phyloP scores from a whole-genome alignment of 1,140 invertebrate genomes.

The Ganaspis sp. region DNA sequence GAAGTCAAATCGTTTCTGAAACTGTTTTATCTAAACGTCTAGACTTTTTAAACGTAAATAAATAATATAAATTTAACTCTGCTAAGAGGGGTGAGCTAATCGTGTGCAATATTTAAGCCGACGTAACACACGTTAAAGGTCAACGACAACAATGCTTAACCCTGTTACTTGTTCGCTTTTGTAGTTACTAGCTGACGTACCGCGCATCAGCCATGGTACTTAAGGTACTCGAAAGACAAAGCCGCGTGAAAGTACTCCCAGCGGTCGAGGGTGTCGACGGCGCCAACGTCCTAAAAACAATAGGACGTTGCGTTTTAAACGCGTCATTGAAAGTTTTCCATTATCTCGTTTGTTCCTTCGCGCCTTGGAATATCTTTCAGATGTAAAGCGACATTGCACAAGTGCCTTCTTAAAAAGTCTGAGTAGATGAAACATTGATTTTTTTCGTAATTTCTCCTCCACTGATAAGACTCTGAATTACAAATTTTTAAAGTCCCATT shows the following conservation, averaged over 20 bases:
- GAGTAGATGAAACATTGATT: conserved; percentile 1
- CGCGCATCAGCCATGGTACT: conserved; percentile 8
- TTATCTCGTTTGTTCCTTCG: conserved; percentile 17
- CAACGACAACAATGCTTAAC: conserved; percentile 21
- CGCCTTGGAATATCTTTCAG: conserved; percentile 17
- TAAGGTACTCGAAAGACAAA: conserved; percentile 6
- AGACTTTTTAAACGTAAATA: no score
- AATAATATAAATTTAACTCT: no score
- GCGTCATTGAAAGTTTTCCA: conserved; percentile 27
- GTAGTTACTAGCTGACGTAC: background rate
- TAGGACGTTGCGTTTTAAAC: conserved; percentile 8
- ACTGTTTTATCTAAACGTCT: background rate
- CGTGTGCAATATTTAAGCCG: background rate
- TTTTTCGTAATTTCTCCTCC: background rate
- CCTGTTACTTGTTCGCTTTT: background rate
- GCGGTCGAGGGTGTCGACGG: background rate
- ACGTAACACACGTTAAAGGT: background rate
- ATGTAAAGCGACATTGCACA: conserved; percentile 1
- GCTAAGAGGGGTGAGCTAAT: background rate
- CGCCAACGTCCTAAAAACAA: conserved; percentile 20
- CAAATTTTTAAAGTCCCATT: no score
- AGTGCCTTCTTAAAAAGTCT: background rate
- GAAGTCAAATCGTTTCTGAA: no score
- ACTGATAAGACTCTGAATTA: background rate
- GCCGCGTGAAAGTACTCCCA: background rate